phyloP scores from a whole-genome alignment of 2,888 invertebrate species.

The Steinernema hermaphroditum region DNA sequence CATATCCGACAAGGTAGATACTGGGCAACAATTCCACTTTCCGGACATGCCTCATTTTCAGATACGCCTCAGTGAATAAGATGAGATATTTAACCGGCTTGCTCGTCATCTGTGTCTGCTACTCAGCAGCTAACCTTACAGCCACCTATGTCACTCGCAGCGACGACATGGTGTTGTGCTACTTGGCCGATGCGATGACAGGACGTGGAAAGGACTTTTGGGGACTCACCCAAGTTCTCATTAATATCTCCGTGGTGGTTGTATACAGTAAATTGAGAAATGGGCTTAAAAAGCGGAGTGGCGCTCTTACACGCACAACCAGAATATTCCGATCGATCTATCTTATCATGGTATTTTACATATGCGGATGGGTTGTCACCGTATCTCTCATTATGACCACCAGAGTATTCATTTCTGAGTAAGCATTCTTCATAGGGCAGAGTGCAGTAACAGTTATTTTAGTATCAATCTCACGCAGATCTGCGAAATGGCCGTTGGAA shows the following conservation, averaged over 20 bases:
- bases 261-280: neutral
- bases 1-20: no score
- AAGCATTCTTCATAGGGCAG: neutral
- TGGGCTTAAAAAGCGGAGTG: neutral
- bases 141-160: neutral
- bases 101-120: neutral
- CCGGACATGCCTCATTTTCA: no score
- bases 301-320: no score
- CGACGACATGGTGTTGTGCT: neutral
- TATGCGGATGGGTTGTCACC: neutral
- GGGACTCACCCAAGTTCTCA: neutral
- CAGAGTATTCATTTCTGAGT: neutral
- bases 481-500: neutral
- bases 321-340: neutral
- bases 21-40: no score
- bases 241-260: neutral
- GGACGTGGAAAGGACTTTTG: neutral
- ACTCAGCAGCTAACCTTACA: neutral
- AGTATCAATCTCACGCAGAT: neutral
- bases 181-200: neutral
- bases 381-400: neutral
- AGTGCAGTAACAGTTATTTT: no score
- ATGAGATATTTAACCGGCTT: neutral
- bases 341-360: slow-evolving; percentile 16
- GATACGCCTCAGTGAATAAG: neutral